Conservation (phyloP, 2,113 vertebrate genomes). For the Illadopsis cleaveri region DNA sequence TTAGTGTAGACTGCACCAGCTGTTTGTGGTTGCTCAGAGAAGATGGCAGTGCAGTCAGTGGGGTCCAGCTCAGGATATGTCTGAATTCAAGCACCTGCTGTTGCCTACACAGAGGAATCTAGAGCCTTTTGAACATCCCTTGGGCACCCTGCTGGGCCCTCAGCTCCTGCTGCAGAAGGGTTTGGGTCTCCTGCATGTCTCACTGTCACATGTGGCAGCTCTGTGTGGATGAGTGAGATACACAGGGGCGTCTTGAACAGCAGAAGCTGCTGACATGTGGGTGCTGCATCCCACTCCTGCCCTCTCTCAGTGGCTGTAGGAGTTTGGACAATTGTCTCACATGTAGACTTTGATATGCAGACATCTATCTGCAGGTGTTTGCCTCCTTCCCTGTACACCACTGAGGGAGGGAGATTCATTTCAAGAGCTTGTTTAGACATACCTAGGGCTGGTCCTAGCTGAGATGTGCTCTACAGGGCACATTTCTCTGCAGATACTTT, state of each 20-base stretch:
- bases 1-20: background rate
- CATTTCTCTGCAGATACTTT: background rate
- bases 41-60: background rate
- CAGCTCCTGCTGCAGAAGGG: background rate
- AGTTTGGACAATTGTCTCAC: background rate
- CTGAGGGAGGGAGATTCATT: background rate
- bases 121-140: background rate
- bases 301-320: background rate
- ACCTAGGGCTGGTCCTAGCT: background rate
- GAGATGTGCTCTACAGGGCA: background rate
- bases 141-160: background rate
- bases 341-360: background rate
- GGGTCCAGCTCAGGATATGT: background rate
- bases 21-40: background rate
- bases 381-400: background rate
- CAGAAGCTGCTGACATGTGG: background rate
- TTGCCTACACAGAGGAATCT: background rate
- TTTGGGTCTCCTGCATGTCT: background rate
- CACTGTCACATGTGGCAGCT: accelerated
- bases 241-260: background rate
- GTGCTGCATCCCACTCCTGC: background rate
- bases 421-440: background rate
- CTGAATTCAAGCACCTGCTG: background rate
- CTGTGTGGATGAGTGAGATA: background rate
- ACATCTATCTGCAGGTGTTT: background rate